phyloP scores from a whole-genome alignment of 1,140 invertebrate species.

The Parapsyche elsis region DNA sequence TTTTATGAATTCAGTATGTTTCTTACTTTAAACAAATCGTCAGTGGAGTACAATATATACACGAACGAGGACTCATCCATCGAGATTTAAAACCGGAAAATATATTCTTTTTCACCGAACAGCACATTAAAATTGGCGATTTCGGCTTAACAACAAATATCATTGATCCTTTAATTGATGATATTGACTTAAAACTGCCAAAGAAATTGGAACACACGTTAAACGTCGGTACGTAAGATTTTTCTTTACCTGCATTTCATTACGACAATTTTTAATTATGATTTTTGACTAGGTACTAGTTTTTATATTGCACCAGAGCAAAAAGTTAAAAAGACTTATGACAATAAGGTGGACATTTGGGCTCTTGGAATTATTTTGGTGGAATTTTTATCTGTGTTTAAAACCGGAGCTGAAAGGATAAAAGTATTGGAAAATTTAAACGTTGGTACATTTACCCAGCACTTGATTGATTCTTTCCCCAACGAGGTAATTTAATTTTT shows the following conservation, averaged over 20 bases:
- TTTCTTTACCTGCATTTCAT: no score
- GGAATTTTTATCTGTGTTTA: neutral
- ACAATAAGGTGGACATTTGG: slow-evolving; percentile 19
- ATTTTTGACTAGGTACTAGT: neutral
- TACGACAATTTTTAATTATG: neutral
- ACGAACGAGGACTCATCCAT: neutral
- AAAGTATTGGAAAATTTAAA: slow-evolving; percentile 1
- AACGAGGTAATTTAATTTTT: neutral
- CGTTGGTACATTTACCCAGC: neutral
- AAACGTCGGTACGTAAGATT: neutral
- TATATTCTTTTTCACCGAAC: neutral
- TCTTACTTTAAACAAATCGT: neutral
- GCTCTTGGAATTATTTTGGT: neutral
- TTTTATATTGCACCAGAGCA: slow-evolving; percentile 17
- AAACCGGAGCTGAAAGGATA: neutral
- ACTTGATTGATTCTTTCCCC: neutral
- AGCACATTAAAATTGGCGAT: neutral
- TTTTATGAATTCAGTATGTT: neutral
- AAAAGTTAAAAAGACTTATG: neutral
- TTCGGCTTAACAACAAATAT: slow-evolving; percentile 5
- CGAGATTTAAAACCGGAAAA: slow-evolving; percentile 13
- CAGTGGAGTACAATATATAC: neutral
- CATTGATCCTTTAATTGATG: neutral
- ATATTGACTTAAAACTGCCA: neutral
- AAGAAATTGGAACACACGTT: neutral